Evolutionary conservation across 2,888 invertebrate genomes (phyloP).

Genomic region (Agriopis marginaria): DNA sequence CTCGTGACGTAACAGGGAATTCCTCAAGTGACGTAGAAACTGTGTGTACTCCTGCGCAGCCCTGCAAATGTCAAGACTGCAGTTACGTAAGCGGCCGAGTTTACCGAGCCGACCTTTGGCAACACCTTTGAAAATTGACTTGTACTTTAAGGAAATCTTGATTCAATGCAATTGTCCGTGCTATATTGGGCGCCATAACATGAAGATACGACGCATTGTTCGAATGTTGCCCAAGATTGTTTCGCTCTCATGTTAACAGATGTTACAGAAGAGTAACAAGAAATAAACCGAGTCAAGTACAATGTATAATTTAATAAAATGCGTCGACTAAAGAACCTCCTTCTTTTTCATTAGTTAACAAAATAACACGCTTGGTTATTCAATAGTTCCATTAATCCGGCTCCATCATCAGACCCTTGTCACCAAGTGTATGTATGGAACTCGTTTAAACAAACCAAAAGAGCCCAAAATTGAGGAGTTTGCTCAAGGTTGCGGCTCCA

Average conservation of each 20-base stretch:
- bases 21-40: conserved; percentile 64
- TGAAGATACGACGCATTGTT: conserved; percentile 41
- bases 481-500: too few relatives aligned
- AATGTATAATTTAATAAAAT: background rate
- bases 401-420: too few relatives aligned
- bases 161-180: conserved; percentile 58
- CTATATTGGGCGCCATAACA: conserved; percentile 42
- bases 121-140: conserved; percentile 73
- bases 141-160: conserved; percentile 70
- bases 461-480: too few relatives aligned
- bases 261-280: conserved; percentile 19
- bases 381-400: too few relatives aligned
- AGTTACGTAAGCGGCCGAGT: conserved; percentile 69
- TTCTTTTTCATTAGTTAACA: too few relatives aligned
- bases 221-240: conserved; percentile 42
- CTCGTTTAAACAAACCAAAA: too few relatives aligned
- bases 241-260: conserved; percentile 28
- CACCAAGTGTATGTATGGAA: too few relatives aligned
- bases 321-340: background rate
- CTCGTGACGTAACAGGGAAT: conserved; percentile 73
- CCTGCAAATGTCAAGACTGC: conserved; percentile 75
- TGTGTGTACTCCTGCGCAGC: conserved; percentile 58
- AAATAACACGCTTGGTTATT: too few relatives aligned
- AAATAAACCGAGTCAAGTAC: conserved; percentile 13
- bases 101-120: conserved; percentile 66